Evolutionary conservation across 2,888 invertebrate genomes (phyloP).

Genomic region (Globia sparganii): DNA sequence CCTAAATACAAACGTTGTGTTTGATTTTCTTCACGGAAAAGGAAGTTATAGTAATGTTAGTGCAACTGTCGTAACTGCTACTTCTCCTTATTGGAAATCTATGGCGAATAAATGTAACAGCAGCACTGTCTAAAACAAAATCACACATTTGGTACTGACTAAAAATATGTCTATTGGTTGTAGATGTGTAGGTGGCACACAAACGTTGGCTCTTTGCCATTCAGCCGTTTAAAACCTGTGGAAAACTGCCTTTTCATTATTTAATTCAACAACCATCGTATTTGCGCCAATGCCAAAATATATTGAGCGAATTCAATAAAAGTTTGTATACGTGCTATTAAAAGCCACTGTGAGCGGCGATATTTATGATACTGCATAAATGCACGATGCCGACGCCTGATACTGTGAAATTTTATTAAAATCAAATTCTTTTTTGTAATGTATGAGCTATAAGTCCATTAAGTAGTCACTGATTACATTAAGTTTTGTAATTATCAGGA

Average conservation of each 20-base stretch:
- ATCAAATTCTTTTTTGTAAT: constrained; percentile 49
- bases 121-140: constrained; percentile 50
- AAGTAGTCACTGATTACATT: constrained; percentile 34
- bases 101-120: constrained; percentile 53
- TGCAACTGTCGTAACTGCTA: constrained; percentile 6
- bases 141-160: constrained; percentile 62
- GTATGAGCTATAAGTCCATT: constrained; percentile 44
- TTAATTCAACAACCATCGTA: constrained; percentile 87
- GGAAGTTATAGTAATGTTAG: too few species aligned
- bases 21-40: too few species aligned
- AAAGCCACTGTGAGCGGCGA: constrained; percentile 62
- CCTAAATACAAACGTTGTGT: too few species aligned
- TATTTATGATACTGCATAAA: constrained; percentile 67
- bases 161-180: constrained; percentile 67
- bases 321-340: constrained; percentile 70
- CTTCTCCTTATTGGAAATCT: constrained; percentile 40
- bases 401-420: constrained; percentile 57
- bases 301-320: constrained; percentile 76
- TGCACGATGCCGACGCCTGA: constrained; percentile 50
- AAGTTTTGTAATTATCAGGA: constrained; percentile 13
- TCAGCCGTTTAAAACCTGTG: constrained; percentile 84
- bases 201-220: constrained; percentile 84
- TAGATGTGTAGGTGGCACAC: constrained; percentile 65
- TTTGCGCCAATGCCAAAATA: constrained; percentile 85
- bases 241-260: constrained; percentile 85